These are phyloP conservation scores for Syngnathus floridae DNA, from an alignment of 2,113 vertebrate genomes.

Conservation along the genomic window DNA sequence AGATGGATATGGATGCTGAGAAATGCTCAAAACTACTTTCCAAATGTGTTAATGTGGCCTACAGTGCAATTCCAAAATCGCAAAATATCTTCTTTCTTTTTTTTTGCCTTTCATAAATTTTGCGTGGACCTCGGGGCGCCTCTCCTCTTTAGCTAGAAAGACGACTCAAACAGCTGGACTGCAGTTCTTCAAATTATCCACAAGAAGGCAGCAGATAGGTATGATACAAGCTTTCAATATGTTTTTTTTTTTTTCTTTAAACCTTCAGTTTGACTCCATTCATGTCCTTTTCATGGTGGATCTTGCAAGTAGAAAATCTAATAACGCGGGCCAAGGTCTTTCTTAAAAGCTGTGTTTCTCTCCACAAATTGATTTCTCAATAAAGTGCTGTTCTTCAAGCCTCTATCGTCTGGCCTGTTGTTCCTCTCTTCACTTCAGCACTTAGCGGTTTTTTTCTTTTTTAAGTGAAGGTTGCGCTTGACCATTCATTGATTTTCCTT, in stretches of 20 bases:
- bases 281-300: background rate
- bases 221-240: background rate
- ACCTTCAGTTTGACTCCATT: slow-evolving; percentile 8
- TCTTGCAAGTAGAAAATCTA: slow-evolving; percentile 19
- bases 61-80: too few species aligned
- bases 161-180: background rate
- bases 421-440: slow-evolving; percentile 48
- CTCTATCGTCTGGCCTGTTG: slow-evolving; percentile 38
- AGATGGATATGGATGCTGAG: too few species aligned
- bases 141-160: background rate
- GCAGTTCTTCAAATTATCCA: slow-evolving; percentile 24
- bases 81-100: too few species aligned
- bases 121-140: background rate
- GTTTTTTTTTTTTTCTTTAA: background rate
- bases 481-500: slow-evolving; percentile 78
- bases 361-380: slow-evolving; percentile 54
- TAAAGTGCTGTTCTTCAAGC: slow-evolving; percentile 44
- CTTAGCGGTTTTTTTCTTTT: slow-evolving; percentile 46
- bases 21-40: too few species aligned
- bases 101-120: background rate
- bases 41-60: too few species aligned
- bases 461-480: slow-evolving; percentile 73
- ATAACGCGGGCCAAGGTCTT: slow-evolving; percentile 27
- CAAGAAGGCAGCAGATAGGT: slow-evolving; percentile 43
- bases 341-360: slow-evolving; percentile 45